phyloP scores from a whole-genome alignment of 1,140 invertebrate species.

The Penaeus vannamei region DNA sequence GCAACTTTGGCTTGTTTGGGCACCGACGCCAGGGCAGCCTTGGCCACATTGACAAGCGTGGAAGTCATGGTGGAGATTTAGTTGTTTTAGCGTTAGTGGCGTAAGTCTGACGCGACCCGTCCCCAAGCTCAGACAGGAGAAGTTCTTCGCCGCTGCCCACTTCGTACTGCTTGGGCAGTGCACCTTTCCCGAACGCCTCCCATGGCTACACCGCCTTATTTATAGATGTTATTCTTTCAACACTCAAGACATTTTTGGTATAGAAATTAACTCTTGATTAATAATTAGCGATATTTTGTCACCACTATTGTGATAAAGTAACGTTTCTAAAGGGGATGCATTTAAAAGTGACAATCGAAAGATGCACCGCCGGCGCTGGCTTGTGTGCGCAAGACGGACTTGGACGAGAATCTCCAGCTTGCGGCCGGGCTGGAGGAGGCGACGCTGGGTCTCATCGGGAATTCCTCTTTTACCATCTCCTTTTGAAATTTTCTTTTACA shows the following conservation, averaged over 20 bases:
- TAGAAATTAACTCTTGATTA: too few species aligned
- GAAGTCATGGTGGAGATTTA: conserved; percentile 54
- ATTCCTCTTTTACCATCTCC: background rate
- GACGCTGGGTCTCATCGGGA: background rate
- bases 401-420: conserved; percentile 6
- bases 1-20: conserved; percentile 54
- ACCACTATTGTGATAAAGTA: too few species aligned
- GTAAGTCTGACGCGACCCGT: background rate
- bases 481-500: background rate
- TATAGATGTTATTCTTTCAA: too few species aligned
- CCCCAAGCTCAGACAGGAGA: conserved; percentile 22
- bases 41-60: conserved; percentile 45
- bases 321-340: too few species aligned
- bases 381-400: background rate
- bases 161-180: too few species aligned
- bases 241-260: too few species aligned
- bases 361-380: too few species aligned
- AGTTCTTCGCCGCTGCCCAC: too few species aligned
- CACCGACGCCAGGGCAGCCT: conserved; percentile 47
- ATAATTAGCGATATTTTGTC: too few species aligned
- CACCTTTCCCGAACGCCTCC: too few species aligned
- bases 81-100: background rate
- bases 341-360: too few species aligned
- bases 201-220: too few species aligned
- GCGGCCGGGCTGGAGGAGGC: background rate